Evolutionary conservation across 1,140 invertebrate species (phyloP).

Genomic region (Branchinecta lynchi): DNA sequence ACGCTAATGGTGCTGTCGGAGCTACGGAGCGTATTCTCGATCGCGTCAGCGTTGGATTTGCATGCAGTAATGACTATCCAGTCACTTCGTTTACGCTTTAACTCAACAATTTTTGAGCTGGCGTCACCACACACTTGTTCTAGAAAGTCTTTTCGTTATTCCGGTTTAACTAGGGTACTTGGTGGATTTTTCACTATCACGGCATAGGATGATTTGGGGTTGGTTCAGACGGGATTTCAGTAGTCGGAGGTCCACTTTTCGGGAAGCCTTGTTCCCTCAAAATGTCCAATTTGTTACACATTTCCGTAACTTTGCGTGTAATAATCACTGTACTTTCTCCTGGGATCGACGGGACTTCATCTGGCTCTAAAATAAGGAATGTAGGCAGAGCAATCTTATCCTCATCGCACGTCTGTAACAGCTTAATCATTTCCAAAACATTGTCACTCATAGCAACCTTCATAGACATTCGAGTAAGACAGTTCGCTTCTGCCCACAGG

Average conservation of each 20-base stretch:
- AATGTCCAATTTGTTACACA: slow-evolving; percentile 6
- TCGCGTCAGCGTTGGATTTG: slow-evolving; percentile 1
- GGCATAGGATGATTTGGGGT: background rate
- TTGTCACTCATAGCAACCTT: slow-evolving; percentile 1
- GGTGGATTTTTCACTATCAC: background rate
- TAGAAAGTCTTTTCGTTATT: slow-evolving; percentile 2
- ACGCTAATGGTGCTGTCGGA: background rate
- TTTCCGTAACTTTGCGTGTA: slow-evolving; percentile 9
- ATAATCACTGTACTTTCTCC: slow-evolving; percentile 2
- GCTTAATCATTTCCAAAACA: slow-evolving; percentile 10
- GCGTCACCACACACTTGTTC: slow-evolving; percentile 4
- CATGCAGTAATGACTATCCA: slow-evolving; percentile 1
- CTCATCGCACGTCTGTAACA: background rate
- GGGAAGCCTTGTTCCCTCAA: slow-evolving; percentile 5
- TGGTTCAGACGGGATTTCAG: background rate
- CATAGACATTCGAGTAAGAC: slow-evolving; percentile 5
- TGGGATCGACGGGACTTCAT: background rate
- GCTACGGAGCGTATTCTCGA: slow-evolving; percentile 4
- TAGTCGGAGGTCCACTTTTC: background rate
- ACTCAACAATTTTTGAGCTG: slow-evolving; percentile 6
- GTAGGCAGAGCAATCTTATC: background rate
- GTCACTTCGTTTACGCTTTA: background rate
- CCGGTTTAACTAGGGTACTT: background rate
- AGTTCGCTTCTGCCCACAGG: slow-evolving; percentile 1
- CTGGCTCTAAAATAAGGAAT: background rate